Evolutionary conservation across 2,113 vertebrate genomes (phyloP), one percentile per base, ranked within the genome.

Genomic region (Aramus guarauna): DNA sequence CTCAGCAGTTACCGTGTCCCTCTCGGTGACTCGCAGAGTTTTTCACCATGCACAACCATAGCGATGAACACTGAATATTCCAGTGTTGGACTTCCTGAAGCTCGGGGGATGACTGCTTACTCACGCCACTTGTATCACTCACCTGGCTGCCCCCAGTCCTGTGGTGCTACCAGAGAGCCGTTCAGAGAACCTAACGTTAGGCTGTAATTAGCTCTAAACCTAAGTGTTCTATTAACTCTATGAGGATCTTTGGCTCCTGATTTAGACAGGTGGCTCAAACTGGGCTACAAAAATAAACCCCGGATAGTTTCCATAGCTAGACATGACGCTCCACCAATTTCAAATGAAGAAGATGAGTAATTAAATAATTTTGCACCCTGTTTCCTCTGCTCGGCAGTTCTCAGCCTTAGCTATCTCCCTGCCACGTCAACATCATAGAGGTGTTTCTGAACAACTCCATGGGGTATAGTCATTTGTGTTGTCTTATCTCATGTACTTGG

Each of bases 211-310:
- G 76, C 60, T 91, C 83, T 92, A 91, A 96, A 84, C 21, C 30
- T 30, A 87, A 95, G 87, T 75, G 87, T 60, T 89, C 77, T n/a
- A 48, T 87, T 89, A 92, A 82, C 64, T 55, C 56, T 43, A 3
- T 60, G 56, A 78, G 81, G 69, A 87, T 27, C 69, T 68, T 78
- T 75, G 56, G 50, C 80, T 97, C 26, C 85, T 74, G 41, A 89
- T 89, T 95, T 87, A 85, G 91, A 94, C 69, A 91, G 43, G 77
- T 91, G 89, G 68, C 53, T 90, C 77, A 72, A 89, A 87, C 12
- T 0, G 0, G 26, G 24, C 72, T 74, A 22, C 47, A 73, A 76
- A 96, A 95, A 96, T 89, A 92, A 96, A 87, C 26, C 16, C 41
- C 34, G 7, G 62, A 66, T 11, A 73, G 20, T 53, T 94, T 76